These are phyloP conservation scores for Drosophila leonis DNA, from an alignment of 2,888 invertebrate genomes.

Conservation along the genomic window DNA sequence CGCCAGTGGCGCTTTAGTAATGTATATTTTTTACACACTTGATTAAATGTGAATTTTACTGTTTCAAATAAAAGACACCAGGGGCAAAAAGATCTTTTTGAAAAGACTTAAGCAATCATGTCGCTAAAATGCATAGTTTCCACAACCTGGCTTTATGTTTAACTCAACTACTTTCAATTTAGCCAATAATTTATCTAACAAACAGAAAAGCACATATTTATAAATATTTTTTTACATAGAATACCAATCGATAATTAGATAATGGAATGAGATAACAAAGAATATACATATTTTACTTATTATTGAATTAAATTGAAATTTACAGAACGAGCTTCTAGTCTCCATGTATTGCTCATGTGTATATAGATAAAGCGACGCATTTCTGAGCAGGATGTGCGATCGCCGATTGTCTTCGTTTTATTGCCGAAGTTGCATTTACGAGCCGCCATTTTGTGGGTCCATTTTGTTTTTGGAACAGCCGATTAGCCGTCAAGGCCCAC, in stretches of 20 bases:
- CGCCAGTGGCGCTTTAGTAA: neutral
- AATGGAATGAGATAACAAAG: neutral
- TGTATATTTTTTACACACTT: neutral
- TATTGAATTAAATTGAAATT: neutral
- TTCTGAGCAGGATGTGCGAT: conserved; percentile 41
- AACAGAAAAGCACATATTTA: neutral
- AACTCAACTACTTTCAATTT: neutral
- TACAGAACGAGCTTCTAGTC: neutral
- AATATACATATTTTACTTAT: too few relatives aligned
- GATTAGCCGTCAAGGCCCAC: conserved; percentile 13
- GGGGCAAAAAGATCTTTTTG: neutral
- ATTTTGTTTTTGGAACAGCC: conserved; percentile 37
- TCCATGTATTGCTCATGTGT: neutral
- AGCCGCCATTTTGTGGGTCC: conserved; percentile 39
- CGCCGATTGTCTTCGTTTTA: conserved; percentile 31
- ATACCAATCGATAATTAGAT: neutral
- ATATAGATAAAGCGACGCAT: neutral
- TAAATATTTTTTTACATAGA: neutral
- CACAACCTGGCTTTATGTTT: neutral
- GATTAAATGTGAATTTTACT: neutral
- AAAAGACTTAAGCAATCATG: neutral
- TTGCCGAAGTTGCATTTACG: conserved; percentile 27
- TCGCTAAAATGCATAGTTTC: neutral
- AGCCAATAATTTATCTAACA: neutral
- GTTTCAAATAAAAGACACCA: neutral